phyloP scores from a whole-genome alignment of 2,888 invertebrate species.

The Phragmatobia fuliginosa region DNA sequence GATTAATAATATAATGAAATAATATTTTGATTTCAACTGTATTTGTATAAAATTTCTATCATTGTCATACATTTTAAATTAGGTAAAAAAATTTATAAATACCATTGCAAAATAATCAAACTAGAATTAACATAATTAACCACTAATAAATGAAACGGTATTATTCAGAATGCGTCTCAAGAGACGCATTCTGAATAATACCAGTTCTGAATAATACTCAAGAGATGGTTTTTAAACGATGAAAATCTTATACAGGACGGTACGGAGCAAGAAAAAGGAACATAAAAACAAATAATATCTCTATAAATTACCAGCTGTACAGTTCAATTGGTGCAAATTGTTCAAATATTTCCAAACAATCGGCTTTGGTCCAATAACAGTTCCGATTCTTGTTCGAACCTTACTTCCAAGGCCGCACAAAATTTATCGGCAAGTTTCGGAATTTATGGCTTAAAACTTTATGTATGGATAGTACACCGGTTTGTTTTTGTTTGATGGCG shows the following conservation, averaged over 20 bases:
- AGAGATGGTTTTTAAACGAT: too few relatives aligned
- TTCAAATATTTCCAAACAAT: conserved; percentile 39
- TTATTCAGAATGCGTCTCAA: too few relatives aligned
- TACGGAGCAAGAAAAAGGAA: not conserved
- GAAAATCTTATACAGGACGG: not conserved
- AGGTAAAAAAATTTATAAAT: too few relatives aligned
- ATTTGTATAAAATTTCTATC: too few relatives aligned
- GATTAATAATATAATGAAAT: too few relatives aligned
- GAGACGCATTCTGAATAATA: too few relatives aligned
- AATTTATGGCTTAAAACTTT: conserved; percentile 27
- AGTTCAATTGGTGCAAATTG: conserved; percentile 15
- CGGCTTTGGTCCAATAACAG: conserved; percentile 21
- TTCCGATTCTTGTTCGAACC: conserved; percentile 14
- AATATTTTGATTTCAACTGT: too few relatives aligned
- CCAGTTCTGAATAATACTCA: too few relatives aligned
- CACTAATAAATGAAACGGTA: too few relatives aligned
- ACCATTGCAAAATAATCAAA: too few relatives aligned
- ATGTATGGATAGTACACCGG: conserved; percentile 12
- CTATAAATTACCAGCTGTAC: not conserved
- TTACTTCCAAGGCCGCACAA: conserved; percentile 18
- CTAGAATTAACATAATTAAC: too few relatives aligned
- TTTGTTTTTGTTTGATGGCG: conserved; percentile 21
- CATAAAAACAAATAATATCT: not conserved
- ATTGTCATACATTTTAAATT: too few relatives aligned
- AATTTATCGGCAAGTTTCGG: conserved; percentile 22